Evolutionary conservation across 2,113 vertebrate species (phyloP), one percentile per base, ranked within the genome.

Genomic region (Bos indicus): DNA sequence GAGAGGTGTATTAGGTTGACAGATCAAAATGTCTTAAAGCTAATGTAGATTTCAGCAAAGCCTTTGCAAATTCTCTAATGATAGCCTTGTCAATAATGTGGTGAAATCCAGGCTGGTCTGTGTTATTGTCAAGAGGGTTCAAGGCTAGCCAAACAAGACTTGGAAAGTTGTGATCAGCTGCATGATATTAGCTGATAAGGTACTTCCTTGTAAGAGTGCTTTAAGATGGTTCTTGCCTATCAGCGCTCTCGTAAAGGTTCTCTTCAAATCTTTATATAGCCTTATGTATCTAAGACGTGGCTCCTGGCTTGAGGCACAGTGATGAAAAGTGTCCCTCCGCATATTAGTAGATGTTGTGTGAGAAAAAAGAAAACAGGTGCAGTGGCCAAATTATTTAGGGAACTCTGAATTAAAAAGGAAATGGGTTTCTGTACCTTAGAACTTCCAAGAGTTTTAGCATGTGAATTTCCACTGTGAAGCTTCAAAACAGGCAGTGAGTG

Each of bases 1-100:
- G 90, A 89, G 80, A 95, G 71, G 54, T 77, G 7, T 40, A 8
- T 92, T 87, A 80, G 57, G 11, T 93, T 97, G 93, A 51, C 51
- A 62, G 86, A 74, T 89, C 59, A 83, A 30, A 83, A 25, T 84
- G 57, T 26, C 17, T 82, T 88, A 59, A 46, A 93, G 74, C 62
- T 95, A 54, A 87, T 95, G 85, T 89, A 93, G 89, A 93, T 93
- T 96, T 97, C 62, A 91, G 91, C 67, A 93, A 95, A 94, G 71
- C 48, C 80, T 88, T 95, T 91, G 89, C 96, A 97, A 54, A 94
- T 95, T 95, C 64, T 92, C 48, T 89, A 83, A 90, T 30, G 54
- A 77, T 97, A 56, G 59, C 26, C 54, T 28, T 90, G 84, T 95
- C 93, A 46, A 62, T 97, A 96, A 86, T 2, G 1, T 81, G 23